Percentiles rank a stretch among this genome's conserved stretches.
Conservation (phyloP, 2,113 vertebrate species). For the Penelope pileata region DNA sequence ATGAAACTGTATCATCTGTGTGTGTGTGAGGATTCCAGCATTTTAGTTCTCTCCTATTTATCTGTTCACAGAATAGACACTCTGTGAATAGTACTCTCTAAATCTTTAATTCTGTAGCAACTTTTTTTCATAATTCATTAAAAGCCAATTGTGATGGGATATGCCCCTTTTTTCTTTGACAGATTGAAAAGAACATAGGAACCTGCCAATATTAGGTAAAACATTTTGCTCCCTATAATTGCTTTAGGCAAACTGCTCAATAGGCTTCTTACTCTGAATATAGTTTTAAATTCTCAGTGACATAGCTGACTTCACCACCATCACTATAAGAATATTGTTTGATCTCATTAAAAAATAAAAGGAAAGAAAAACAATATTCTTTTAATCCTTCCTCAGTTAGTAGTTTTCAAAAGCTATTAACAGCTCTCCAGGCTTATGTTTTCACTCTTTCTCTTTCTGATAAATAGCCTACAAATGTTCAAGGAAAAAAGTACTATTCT, state of each 20-base stretch:
- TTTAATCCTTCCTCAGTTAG: neutral
- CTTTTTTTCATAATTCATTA: neutral
- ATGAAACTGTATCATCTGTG: neutral
- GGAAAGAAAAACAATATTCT: neutral
- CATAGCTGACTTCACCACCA: neutral
- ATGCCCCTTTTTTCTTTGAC: neutral
- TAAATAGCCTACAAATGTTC: neutral
- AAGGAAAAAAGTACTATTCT: neutral
- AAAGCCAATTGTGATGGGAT: neutral
- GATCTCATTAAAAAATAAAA: neutral
- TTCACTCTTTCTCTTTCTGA: neutral
- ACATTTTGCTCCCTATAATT: neutral
- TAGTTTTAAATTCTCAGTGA: neutral
- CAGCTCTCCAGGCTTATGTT: neutral
- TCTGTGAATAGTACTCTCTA: neutral
- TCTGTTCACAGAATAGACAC: neutral
- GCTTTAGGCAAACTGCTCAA: neutral
- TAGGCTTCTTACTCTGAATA: neutral
- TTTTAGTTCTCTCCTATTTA: neutral
- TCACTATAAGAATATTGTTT: neutral
- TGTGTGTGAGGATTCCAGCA: neutral
- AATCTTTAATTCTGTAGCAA: neutral
- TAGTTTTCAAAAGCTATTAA: neutral
- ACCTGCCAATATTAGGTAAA: neutral
- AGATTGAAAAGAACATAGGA: neutral